These are phyloP conservation scores for Drosophila insularis DNA, from an alignment of 1,140 invertebrate genomes.

Conservation along the genomic window DNA sequence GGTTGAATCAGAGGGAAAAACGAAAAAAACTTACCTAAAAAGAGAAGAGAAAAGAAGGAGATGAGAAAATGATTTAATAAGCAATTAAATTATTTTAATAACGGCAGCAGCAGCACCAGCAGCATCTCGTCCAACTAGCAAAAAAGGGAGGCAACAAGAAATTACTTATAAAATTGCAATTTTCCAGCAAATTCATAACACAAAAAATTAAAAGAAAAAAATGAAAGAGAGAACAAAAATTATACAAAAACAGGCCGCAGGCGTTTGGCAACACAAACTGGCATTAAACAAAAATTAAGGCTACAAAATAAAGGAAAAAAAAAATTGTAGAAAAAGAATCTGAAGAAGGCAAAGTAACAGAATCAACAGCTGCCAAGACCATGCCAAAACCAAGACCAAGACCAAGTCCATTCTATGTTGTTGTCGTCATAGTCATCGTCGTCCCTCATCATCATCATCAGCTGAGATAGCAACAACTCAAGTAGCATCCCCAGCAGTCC, in stretches of 20 bases:
- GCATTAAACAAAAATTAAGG: slow-evolving; percentile 46
- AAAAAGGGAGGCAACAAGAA: slow-evolving; percentile 47
- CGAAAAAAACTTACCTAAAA: slow-evolving; percentile 63
- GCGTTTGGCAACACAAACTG: slow-evolving; percentile 54
- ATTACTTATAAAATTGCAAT: slow-evolving; percentile 79
- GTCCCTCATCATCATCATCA: slow-evolving; percentile 33
- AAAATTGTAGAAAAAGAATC: slow-evolving; percentile 1
- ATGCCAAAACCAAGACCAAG: slow-evolving; percentile 38
- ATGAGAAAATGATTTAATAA: slow-evolving; percentile 73
- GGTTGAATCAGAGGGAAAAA: background rate
- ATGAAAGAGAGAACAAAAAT: slow-evolving; percentile 35
- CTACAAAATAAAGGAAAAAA: background rate
- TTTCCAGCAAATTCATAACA: slow-evolving; percentile 76
- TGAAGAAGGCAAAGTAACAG: slow-evolving; percentile 10
- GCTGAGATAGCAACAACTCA: slow-evolving; percentile 65
- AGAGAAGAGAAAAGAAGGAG: slow-evolving; percentile 32
- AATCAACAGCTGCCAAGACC: slow-evolving; percentile 64
- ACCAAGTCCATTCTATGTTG: slow-evolving; percentile 23
- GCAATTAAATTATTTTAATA: slow-evolving; percentile 80
- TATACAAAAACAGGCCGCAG: slow-evolving; percentile 70
- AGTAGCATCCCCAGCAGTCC: slow-evolving; percentile 66
- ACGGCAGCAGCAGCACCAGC: slow-evolving; percentile 33
- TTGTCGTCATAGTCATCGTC: slow-evolving; percentile 29
- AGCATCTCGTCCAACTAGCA: slow-evolving; percentile 13
- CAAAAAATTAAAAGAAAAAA: slow-evolving; percentile 24